These are phyloP conservation scores for Hypercompe scribonia DNA, from an alignment of 2,888 invertebrate genomes.

Conservation along the genomic window DNA sequence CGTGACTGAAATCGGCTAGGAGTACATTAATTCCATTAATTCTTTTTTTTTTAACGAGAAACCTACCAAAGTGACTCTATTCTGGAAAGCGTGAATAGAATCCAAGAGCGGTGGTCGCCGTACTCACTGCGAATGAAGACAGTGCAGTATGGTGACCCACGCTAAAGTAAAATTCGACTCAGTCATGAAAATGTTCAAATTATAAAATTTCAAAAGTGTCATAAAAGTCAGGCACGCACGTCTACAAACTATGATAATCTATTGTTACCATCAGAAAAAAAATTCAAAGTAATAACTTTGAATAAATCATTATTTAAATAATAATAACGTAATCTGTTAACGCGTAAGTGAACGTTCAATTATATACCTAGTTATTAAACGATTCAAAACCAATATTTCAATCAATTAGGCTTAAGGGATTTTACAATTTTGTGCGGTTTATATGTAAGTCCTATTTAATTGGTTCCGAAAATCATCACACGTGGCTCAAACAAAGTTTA, in stretches of 20 bases:
- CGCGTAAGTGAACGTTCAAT: slow-evolving; percentile 13
- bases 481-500: not conserved
- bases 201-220: too few relatives aligned
- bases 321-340: not conserved
- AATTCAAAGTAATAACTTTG: not conserved
- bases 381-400: slow-evolving; percentile 23
- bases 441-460: slow-evolving; percentile 34
- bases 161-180: too few relatives aligned
- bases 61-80: too few relatives aligned
- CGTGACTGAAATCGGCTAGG: too few relatives aligned
- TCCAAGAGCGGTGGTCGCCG: too few relatives aligned
- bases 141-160: too few relatives aligned
- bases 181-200: too few relatives aligned
- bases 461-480: slow-evolving; percentile 14
- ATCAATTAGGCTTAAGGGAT: slow-evolving; percentile 25
- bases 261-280: not conserved
- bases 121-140: too few relatives aligned
- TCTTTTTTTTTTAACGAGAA: too few relatives aligned
- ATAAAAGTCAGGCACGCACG: too few relatives aligned
- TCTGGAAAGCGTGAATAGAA: too few relatives aligned
- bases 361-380: slow-evolving; percentile 26
- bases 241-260: not conserved
- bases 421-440: slow-evolving; percentile 20
- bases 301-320: not conserved
- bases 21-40: too few relatives aligned